A percentile compares a stretch with the other conserved stretches of the same genome.
Conservation (phyloP, 2,888 invertebrate genomes). For the Eupithecia subumbrata region DNA sequence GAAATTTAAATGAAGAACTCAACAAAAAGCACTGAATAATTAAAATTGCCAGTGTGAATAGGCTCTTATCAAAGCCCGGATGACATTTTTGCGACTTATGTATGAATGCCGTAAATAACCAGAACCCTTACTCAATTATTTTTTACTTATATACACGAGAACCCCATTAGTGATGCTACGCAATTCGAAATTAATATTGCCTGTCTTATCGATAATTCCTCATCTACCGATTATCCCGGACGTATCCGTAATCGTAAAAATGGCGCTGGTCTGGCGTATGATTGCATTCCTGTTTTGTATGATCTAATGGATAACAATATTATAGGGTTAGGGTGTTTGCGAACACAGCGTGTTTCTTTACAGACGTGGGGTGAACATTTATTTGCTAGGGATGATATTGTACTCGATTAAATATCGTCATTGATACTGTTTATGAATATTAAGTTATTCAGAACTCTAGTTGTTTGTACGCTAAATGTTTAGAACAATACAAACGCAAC, state of each 20-base stretch:
- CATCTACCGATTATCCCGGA: conserved; percentile 17
- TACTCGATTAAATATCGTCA: conserved; percentile 6
- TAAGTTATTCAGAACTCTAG: background rate
- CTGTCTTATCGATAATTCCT: background rate
- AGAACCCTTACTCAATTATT: conserved; percentile 17
- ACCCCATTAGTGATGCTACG: conserved; percentile 30
- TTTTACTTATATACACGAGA: conserved; percentile 17
- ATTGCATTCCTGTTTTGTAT: conserved; percentile 72
- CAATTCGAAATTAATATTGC: conserved; percentile 41
- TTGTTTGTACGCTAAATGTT: background rate
- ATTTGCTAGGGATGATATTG: conserved; percentile 19
- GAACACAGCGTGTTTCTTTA: conserved; percentile 47
- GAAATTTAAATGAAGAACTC: no score
- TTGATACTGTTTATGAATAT: background rate
- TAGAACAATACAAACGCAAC: background rate
- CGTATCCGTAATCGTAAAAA: conserved; percentile 43
- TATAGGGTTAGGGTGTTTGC: conserved; percentile 49
- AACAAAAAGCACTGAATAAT: no score
- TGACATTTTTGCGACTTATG: no score
- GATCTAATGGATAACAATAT: conserved; percentile 69
- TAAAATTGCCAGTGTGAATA: no score
- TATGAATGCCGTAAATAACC: background rate
- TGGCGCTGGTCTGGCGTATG: conserved; percentile 52
- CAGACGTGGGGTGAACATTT: conserved; percentile 16
- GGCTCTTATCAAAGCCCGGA: no score